These are phyloP conservation scores for Tineola bisselliella DNA, from an alignment of 2,888 invertebrate species.

Conservation along the genomic window DNA sequence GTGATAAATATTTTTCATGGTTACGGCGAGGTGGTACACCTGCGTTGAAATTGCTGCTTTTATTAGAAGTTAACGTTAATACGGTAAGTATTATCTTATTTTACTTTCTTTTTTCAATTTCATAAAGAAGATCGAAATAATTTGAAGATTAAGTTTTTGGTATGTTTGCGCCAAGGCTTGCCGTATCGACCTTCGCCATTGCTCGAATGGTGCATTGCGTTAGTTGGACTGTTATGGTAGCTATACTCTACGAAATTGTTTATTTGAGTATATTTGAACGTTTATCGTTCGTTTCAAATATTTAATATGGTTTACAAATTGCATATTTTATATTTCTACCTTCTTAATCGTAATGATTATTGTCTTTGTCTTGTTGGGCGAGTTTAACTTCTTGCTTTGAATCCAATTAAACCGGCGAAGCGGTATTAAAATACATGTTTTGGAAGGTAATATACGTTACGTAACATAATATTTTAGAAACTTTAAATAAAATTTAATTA, in stretches of 20 bases:
- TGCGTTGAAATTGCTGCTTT: slow-evolving; percentile 30
- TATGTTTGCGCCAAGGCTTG: not conserved
- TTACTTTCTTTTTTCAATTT: not conserved
- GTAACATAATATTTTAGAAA: not conserved
- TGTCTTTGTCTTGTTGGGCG: not conserved
- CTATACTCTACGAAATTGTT: not conserved
- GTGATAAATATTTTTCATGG: slow-evolving; percentile 64
- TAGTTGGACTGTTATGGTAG: slow-evolving; percentile 20
- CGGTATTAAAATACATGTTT: not conserved
- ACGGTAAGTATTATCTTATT: slow-evolving; percentile 9
- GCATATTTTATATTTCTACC: not conserved
- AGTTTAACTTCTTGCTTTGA: not conserved
- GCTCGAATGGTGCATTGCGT: slow-evolving; percentile 68
- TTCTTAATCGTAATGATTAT: not conserved
- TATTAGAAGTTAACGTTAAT: slow-evolving; percentile 39
- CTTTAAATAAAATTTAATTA: too few species aligned
- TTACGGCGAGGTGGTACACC: slow-evolving; percentile 59
- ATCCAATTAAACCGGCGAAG: not conserved
- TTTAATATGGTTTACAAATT: not conserved
- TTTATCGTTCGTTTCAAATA: not conserved
- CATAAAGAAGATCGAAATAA: not conserved
- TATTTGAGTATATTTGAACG: not conserved
- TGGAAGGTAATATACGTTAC: not conserved
- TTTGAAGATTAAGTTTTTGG: not conserved
- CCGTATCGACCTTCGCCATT: slow-evolving; percentile 64